Base-by-base conservation (phyloP, 2,797 vertebrate species). In the Dermochelys coriacea region DNA sequence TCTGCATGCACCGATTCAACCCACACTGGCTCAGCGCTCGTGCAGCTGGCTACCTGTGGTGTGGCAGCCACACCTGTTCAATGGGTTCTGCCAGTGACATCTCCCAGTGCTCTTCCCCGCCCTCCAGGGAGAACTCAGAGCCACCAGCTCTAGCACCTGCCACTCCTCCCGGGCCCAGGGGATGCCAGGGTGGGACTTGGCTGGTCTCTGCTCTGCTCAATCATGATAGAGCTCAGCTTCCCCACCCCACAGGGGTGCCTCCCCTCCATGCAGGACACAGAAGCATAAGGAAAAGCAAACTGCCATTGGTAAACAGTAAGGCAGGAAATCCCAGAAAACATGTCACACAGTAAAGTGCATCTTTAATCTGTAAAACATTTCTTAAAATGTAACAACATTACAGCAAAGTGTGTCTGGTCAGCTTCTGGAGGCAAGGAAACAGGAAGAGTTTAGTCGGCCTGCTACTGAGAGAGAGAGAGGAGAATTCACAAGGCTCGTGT, bases 1-100 rank as follows among this genome's bases (percentile, higher is more conserved):
- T 12, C 59, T 5, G 34, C 34, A 5, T 8, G 8, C 16, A 5
- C 18, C 34, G 4, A 11, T n/a, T 10, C n/a, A 21, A 37, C 2
- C 64, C 64, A 37, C n/a, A 5, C n/a, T n/a, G n/a, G 34, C 4
- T n/a, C 34, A 18, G 61, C 34, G 0, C 61, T n/a, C 29, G 2
- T 29, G 1, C 57, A 31, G 51, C 51, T 52, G 51, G 51, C 41
- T 54, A 9, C 21, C 23, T 3, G 54, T 6, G 3, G 55, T 4
- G 27, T 12, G 55, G 11, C 10, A 57, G 55, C 55, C 25, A 41
- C 5, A 15, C 12, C 29, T 15, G 29, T 27, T 7, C 61, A 5
- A 3, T 3, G 29, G 18, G n/a, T 15, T 68, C 34, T 68, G n/a
- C 61, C 34, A n/a, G 61, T 7, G 61, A n/a, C n/a, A 5, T n/a